Conservation (phyloP, 2,888 invertebrate genomes). For the Mechanitis messenoides region DNA sequence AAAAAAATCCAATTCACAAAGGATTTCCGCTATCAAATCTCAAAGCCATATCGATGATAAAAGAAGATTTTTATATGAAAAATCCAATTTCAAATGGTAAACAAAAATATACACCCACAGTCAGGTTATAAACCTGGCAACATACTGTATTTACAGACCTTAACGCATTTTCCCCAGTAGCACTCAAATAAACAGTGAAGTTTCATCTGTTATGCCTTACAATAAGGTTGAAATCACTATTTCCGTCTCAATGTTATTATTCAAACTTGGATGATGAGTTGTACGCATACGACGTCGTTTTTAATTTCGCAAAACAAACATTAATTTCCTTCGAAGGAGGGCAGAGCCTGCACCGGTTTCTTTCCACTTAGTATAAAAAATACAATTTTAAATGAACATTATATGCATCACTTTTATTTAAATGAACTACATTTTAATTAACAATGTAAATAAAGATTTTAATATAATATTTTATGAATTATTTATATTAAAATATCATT, state of each 20-base stretch:
- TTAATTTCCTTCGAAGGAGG: constrained; percentile 54
- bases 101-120: constrained; percentile 32
- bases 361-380: constrained; percentile 19
- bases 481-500: too few relatives aligned
- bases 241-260: not conserved
- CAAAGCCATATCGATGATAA: constrained; percentile 13
- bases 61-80: constrained; percentile 29
- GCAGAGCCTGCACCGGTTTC: constrained; percentile 28
- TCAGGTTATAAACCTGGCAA: constrained; percentile 27
- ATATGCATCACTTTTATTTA: not conserved
- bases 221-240: constrained; percentile 13
- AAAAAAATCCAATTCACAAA: not conserved
- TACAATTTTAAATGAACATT: constrained; percentile 17
- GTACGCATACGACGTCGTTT: constrained; percentile 43
- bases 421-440: not conserved
- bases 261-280: constrained; percentile 8
- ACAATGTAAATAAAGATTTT: not conserved
- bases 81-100: constrained; percentile 37
- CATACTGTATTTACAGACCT: constrained; percentile 14
- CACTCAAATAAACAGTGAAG: constrained; percentile 7
- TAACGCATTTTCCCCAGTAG: constrained; percentile 3
- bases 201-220: not conserved
- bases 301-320: constrained; percentile 67
- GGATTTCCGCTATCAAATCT: constrained; percentile 17
- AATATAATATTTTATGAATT: not conserved